A percentile compares a stretch with the other conserved stretches of the same genome.
These are phyloP conservation scores for Crotalus tigris DNA, from an alignment of 2,113 vertebrate genomes.

Conservation along the genomic window DNA sequence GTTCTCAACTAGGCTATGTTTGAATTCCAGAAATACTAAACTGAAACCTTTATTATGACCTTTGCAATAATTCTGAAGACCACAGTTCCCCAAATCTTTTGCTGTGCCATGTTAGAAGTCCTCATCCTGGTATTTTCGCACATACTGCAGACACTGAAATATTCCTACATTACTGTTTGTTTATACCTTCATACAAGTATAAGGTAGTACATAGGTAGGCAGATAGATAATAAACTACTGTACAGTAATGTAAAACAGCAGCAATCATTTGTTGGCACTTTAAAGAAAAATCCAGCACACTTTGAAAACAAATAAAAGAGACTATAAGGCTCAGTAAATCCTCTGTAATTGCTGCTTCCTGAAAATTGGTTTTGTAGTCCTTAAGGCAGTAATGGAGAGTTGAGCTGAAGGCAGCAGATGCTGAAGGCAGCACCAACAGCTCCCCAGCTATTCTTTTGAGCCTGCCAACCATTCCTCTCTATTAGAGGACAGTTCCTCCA, in stretches of 20 bases:
- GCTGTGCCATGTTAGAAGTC: neutral
- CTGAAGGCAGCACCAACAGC: neutral
- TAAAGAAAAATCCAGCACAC: neutral
- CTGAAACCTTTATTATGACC: neutral
- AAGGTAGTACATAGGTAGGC: neutral
- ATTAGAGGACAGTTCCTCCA: neutral
- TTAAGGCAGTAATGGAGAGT: neutral
- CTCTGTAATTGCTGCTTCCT: neutral
- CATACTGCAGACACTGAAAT: neutral
- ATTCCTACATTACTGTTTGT: neutral
- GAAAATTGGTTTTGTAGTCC: neutral
- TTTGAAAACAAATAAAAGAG: neutral
- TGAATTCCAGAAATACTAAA: neutral
- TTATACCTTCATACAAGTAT: neutral
- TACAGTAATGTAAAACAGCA: neutral
- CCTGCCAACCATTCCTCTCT: neutral
- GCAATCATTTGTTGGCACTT: neutral
- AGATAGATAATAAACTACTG: neutral
- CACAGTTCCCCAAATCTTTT: neutral
- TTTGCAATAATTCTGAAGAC: neutral
- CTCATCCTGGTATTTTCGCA: neutral
- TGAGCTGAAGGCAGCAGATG: neutral
- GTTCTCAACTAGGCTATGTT: neutral
- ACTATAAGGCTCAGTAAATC: neutral
- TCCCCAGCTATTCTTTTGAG: neutral